These are phyloP conservation scores for Acanthiza pusilla DNA, from an alignment of 2,797 vertebrate species.

Conservation along the genomic window DNA sequence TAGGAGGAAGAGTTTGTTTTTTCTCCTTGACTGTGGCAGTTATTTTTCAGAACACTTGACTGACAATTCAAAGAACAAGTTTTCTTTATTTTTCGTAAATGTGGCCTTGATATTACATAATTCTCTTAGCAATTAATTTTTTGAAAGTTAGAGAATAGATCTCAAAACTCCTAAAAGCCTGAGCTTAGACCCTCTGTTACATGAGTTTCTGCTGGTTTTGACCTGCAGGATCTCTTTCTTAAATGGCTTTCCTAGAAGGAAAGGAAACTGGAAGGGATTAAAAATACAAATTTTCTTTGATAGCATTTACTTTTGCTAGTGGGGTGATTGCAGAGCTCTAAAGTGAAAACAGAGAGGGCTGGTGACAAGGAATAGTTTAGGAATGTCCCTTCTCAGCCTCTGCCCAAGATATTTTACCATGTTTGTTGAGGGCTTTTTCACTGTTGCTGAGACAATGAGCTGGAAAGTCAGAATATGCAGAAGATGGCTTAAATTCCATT, in stretches of 20 bases:
- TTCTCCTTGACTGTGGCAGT: background rate
- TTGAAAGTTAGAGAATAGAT: background rate
- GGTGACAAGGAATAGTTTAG: background rate
- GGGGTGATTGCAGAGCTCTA: background rate
- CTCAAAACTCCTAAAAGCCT: background rate
- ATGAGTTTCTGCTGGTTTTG: background rate
- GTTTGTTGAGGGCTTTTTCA: background rate
- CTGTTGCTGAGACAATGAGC: background rate
- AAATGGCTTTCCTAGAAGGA: background rate
- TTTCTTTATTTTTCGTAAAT: background rate
- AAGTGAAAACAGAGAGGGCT: background rate
- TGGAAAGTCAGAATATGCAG: background rate
- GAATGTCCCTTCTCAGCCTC: background rate
- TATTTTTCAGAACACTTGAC: background rate
- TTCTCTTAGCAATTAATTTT: background rate
- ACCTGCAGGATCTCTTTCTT: background rate
- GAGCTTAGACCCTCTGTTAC: background rate
- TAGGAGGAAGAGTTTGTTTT: background rate
- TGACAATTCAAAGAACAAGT: background rate
- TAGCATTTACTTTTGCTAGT: background rate
- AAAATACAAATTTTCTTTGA: background rate
- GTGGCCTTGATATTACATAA: rapidly evolving
- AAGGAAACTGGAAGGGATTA: background rate
- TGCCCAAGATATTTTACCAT: background rate
- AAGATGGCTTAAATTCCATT: background rate